phyloP scores from a whole-genome alignment of 2,113 vertebrate species.

The Rhinolophus ferrumequinum region DNA sequence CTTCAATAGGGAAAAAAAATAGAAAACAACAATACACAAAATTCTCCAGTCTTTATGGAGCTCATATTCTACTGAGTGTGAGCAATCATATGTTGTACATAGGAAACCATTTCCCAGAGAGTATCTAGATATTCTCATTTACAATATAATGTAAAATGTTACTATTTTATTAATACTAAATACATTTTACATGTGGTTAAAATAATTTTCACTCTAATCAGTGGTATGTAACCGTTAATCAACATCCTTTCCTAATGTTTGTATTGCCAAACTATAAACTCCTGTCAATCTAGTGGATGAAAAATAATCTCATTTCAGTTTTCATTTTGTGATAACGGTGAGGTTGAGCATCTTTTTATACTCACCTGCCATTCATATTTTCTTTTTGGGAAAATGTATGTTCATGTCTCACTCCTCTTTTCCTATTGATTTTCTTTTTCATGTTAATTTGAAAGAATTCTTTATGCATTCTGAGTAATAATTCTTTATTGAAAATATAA shows the following conservation, averaged over 20 bases:
- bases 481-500: neutral
- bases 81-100: neutral
- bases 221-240: neutral
- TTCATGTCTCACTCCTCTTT: neutral
- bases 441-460: neutral
- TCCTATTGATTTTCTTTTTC: neutral
- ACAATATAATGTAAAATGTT: neutral
- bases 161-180: neutral
- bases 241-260: neutral
- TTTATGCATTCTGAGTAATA: neutral
- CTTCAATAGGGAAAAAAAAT: neutral
- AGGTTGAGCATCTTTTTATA: neutral
- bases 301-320: slow-evolving; percentile 5
- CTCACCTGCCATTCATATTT: neutral
- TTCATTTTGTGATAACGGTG: neutral
- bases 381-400: neutral
- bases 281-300: neutral
- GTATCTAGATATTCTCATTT: neutral
- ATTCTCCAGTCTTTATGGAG: neutral
- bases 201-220: neutral
- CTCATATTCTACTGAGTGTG: neutral
- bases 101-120: neutral
- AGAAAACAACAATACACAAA: neutral
- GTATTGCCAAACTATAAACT: neutral
- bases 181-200: neutral